phyloP scores from a whole-genome alignment of 2,113 vertebrate genomes.

The Agapornis roseicollis region DNA sequence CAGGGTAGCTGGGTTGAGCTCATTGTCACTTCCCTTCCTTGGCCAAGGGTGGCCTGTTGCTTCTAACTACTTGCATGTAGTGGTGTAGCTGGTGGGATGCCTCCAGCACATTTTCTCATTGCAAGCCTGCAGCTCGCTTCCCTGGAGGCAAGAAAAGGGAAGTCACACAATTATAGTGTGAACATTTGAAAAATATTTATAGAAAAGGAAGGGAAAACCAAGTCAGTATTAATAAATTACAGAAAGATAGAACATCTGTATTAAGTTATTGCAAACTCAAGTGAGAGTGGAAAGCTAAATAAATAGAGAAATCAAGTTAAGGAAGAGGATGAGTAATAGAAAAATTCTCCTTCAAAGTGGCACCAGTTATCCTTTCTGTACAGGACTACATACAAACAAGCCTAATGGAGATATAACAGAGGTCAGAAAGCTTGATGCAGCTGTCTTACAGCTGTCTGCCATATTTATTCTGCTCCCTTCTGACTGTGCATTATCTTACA shows the following conservation, averaged over 20 bases:
- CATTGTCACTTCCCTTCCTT: background rate
- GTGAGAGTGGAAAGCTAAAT: conserved; percentile 64
- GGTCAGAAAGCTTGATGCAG: conserved; percentile 37
- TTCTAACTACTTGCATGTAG: background rate
- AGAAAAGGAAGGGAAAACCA: background rate
- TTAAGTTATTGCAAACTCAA: conserved; percentile 46
- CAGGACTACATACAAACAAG: conserved; percentile 40
- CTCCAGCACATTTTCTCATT: background rate
- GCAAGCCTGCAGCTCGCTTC: background rate
- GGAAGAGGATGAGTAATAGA: conserved; percentile 43
- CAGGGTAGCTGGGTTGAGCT: background rate
- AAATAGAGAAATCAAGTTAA: conserved; percentile 38
- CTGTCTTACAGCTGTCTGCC: conserved; percentile 46
- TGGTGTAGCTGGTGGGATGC: background rate
- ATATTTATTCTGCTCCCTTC: background rate
- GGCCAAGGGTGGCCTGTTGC: background rate
- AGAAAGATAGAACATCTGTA: conserved; percentile 50
- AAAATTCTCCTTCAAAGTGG: conserved; percentile 37
- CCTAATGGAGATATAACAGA: conserved; percentile 7
- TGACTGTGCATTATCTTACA: background rate
- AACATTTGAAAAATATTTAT: conserved; percentile 34
- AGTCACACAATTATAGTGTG: conserved; percentile 16
- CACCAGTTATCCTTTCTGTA: conserved; percentile 42
- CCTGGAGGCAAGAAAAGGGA: background rate
- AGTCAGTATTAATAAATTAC: conserved; percentile 55